Evolutionary conservation across 2,797 vertebrate species (phyloP), one percentile per base, ranked within the genome.

Genomic region (Pipistrellus pipistrellus): DNA sequence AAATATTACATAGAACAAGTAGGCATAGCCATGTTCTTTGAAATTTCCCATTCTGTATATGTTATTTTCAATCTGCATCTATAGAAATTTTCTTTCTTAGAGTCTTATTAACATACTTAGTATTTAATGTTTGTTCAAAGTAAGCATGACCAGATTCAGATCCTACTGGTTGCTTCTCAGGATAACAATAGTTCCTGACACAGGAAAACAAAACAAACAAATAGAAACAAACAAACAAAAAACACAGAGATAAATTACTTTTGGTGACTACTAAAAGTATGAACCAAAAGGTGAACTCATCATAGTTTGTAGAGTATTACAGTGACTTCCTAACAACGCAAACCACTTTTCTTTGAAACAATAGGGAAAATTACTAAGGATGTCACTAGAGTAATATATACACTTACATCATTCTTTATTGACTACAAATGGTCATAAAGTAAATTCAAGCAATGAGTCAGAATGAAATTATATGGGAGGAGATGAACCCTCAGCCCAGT

Each of bases 301-400:
- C 57, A 72, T 23, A 55, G 25, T 88, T 90, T 90, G 38, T 51
- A 77, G 21, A 51, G 4, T 62, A n/a, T 83, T 57, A 15, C 1
- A 35, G 21, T 80, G n/a, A n/a, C 38, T 87, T 55, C 48, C 23
- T 55, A 89, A 20, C 4, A 30, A 82, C 2, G 8, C 62, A 90
- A 82, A 64, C 17, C 10, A 83, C 71, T 91, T 80, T 0, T 91
- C 51, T 87, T 76, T 55, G 51, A 86, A 82, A 90, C 44, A 62
- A 85, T 12, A 90, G 23, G 18, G 55, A 72, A 92, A 75, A 93
- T 83, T 66, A 84, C 55, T 82, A 82, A 27, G 53, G 3, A 66
- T 91, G 6, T 69, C n/a, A 85, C 25, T 88, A 59, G 25, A n/a
- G 32, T 83, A 44, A 86, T 51, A 8, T 78, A 30, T 76, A 55